phyloP scores from a whole-genome alignment of 2,113 vertebrate genomes.

The Rutilus rutilus region DNA sequence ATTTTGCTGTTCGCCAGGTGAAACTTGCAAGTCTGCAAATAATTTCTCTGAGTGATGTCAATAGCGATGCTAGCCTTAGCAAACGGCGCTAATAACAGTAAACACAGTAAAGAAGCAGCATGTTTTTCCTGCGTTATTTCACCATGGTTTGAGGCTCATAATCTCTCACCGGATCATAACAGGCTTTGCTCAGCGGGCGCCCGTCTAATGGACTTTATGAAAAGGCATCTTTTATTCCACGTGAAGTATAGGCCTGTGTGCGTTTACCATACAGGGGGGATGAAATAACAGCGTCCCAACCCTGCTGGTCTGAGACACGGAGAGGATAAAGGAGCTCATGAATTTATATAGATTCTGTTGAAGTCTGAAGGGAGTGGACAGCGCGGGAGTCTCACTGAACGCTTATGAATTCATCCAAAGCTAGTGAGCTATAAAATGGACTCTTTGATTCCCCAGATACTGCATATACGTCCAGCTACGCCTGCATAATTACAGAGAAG shows the following conservation, averaged over 20 bases:
- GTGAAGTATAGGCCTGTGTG: constrained; percentile 1
- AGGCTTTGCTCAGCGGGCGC: neutral
- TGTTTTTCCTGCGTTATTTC: neutral
- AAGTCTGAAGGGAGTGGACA: constrained; percentile 61
- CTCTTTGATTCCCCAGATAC: constrained; percentile 66
- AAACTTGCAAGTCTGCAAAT: neutral
- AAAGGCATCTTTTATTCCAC: constrained; percentile 9
- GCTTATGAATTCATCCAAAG: constrained; percentile 72
- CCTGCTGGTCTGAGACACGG: constrained; percentile 55
- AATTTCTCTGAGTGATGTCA: neutral
- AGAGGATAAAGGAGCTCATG: constrained; percentile 65
- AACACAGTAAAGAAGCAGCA: neutral
- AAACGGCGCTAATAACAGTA: neutral
- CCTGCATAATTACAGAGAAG: constrained; percentile 58
- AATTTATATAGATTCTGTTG: constrained; percentile 70
- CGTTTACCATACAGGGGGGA: constrained; percentile 14
- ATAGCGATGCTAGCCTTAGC: neutral
- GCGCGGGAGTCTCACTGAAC: constrained; percentile 57
- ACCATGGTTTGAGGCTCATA: neutral
- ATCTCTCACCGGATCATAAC: neutral
- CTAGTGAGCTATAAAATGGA: constrained; percentile 78
- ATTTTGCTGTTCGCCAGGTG: neutral
- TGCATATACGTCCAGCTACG: constrained; percentile 64
- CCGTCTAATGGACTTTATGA: constrained; percentile 20
- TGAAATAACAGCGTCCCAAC: constrained; percentile 23